A percentile compares a stretch with the other conserved stretches of the same genome.
phyloP scores from a whole-genome alignment of 1,140 invertebrate species.

The Littorina saxatilis region DNA sequence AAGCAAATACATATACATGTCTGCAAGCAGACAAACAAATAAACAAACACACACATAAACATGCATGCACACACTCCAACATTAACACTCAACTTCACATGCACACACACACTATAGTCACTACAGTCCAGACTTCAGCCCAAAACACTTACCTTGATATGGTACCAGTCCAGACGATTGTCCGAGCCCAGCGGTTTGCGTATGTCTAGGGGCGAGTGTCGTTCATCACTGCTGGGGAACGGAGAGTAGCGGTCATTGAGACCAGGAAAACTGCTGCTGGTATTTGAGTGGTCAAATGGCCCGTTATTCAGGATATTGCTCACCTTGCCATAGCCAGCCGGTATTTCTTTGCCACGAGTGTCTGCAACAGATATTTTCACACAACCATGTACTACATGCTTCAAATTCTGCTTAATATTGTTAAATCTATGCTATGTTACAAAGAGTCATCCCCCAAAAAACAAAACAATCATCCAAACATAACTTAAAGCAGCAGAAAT shows the following conservation, averaged over 20 bases:
- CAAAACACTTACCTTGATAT: not conserved
- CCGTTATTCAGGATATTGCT: constrained; percentile 66
- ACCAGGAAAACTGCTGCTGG: constrained; percentile 47
- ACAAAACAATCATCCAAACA: no score
- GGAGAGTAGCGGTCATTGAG: constrained; percentile 33
- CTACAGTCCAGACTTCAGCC: not conserved
- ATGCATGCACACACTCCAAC: no score
- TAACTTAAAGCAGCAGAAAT: no score
- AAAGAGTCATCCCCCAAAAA: no score
- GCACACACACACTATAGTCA: no score
- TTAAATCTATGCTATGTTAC: no score
- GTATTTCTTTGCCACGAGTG: constrained; percentile 52
- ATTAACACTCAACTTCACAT: no score
- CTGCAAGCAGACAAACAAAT: not conserved
- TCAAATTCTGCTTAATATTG: no score
- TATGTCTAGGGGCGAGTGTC: not conserved
- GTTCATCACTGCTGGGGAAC: constrained; percentile 6
- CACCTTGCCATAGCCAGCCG: constrained; percentile 52
- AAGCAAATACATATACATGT: no score
- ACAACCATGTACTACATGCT: no score
- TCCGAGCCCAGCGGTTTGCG: constrained; percentile 18
- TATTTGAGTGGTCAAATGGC: constrained; percentile 55
- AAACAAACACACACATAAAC: constrained; percentile 1
- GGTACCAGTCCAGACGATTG: constrained; percentile 20
- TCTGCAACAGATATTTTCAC: constrained; percentile 40